A percentile compares a stretch with the other conserved stretches of the same genome.
These are phyloP conservation scores for Sycobia sp. DNA, from an alignment of 1,140 invertebrate genomes.

Conservation along the genomic window DNA sequence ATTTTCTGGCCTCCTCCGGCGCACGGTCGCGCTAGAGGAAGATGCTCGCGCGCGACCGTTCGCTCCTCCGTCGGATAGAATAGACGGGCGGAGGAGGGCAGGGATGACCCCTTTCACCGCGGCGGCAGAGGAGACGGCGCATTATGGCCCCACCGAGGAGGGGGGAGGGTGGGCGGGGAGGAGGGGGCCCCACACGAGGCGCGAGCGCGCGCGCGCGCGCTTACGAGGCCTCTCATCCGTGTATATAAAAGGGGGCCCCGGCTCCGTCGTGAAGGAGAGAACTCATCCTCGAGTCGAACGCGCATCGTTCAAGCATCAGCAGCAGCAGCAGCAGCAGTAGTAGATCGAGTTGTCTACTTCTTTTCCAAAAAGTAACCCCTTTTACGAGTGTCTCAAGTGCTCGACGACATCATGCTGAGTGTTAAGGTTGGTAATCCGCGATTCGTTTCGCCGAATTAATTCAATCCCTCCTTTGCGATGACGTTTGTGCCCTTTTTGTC, in stretches of 20 bases:
- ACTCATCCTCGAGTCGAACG: slow-evolving; percentile 2
- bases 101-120: slow-evolving; percentile 51
- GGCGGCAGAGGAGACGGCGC: not conserved
- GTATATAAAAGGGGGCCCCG: slow-evolving; percentile 48
- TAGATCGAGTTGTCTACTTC: too few species aligned
- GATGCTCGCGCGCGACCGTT: slow-evolving; percentile 23
- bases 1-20: too few species aligned
- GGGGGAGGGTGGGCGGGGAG: too few species aligned
- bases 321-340: too few species aligned
- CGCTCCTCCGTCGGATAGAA: not conserved
- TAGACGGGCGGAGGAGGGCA: slow-evolving; percentile 40
- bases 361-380: too few species aligned
- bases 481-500: too few species aligned
- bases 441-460: too few species aligned
- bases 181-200: slow-evolving; percentile 27
- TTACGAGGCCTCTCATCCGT: too few species aligned
- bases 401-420: slow-evolving; percentile 14
- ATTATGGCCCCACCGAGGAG: too few species aligned
- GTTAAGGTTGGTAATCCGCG: slow-evolving; percentile 32
- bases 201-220: too few species aligned
- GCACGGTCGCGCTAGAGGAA: not conserved
- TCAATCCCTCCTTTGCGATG: too few species aligned
- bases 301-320: too few species aligned
- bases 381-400: not conserved
- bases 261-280: slow-evolving; percentile 40